Evolutionary conservation across 2,888 invertebrate genomes (phyloP), one percentile per base, ranked within the genome.

Genomic region (Blastobasis lacticolella): DNA sequence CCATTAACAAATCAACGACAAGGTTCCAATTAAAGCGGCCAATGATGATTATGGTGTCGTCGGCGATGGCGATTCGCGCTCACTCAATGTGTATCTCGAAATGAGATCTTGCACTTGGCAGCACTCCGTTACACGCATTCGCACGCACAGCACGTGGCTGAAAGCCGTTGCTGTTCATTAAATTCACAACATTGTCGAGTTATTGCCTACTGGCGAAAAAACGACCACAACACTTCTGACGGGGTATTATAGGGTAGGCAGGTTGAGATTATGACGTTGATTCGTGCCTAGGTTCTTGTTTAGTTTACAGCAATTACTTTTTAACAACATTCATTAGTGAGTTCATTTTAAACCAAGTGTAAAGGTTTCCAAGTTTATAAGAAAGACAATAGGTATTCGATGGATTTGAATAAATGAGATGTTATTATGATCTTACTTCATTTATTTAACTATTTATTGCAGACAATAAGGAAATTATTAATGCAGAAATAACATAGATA

Each of bases 1-100:
- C 71, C 75, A 78, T 80, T 80, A 80, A 81, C 79, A 81, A 82
- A 84, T 83, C 81, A 79, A 78, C 81, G 75, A 75, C 66, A 67
- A 60, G 67, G 67, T 73, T 81, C 77, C 81, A 83, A 83, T 83
- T 81, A 82, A 78, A 75, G 75, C 75, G 62, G 73, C 23, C 67
- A 61, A 57, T 54, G 65, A 73, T 75, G 79, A 77, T 78, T 78
- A 78, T 68, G 68, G 57, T 60, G 66, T 66, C 68, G 73, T 67
- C 70, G 70, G 72, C 68, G 64, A 70, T 75, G 73, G 66, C 64
- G 42, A 5, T 42, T 42, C 42, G 42, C 64, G 23, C 23, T 23
- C 23, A 23, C 63, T 49, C 63, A 67, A 68, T 72, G 63, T 71
- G 67, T 79, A 84, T 84, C 84, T 71, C 62, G 57, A 81, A 82